Conservation (phyloP, 2,888 invertebrate genomes). For the Micoletzkya japonica region DNA sequence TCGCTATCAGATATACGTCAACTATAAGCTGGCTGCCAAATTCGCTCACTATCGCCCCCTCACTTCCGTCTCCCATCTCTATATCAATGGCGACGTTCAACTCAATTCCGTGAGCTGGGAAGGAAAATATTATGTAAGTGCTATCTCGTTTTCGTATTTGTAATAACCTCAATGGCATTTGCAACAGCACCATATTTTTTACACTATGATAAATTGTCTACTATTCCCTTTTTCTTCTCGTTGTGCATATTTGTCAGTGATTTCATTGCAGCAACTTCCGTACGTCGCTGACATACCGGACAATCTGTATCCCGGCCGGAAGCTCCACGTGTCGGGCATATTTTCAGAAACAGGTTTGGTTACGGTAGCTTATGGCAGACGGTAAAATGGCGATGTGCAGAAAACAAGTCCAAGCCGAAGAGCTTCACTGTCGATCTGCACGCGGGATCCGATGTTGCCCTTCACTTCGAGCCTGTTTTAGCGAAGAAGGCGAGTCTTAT, state of each 20-base stretch:
- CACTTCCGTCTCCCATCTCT: conserved; percentile 50
- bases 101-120: conserved; percentile 57
- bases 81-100: conserved; percentile 56
- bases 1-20: conserved; percentile 52
- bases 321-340: conserved; percentile 48
- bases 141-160: neutral
- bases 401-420: conserved; percentile 46
- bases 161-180: neutral
- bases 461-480: conserved; percentile 53
- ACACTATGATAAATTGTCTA: neutral
- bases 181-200: too few relatives aligned
- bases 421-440: conserved; percentile 56
- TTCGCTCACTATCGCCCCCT: conserved; percentile 61
- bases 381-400: neutral
- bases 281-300: conserved; percentile 62
- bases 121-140: conserved; percentile 58
- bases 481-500: conserved; percentile 40
- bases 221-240: neutral
- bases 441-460: conserved; percentile 56
- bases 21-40: conserved; percentile 59
- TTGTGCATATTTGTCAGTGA: neutral
- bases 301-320: conserved; percentile 56
- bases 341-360: conserved; percentile 8
- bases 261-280: conserved; percentile 52
- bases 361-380: neutral